Conservation (phyloP, 2,888 invertebrate species). For the Escarpia spicata region DNA sequence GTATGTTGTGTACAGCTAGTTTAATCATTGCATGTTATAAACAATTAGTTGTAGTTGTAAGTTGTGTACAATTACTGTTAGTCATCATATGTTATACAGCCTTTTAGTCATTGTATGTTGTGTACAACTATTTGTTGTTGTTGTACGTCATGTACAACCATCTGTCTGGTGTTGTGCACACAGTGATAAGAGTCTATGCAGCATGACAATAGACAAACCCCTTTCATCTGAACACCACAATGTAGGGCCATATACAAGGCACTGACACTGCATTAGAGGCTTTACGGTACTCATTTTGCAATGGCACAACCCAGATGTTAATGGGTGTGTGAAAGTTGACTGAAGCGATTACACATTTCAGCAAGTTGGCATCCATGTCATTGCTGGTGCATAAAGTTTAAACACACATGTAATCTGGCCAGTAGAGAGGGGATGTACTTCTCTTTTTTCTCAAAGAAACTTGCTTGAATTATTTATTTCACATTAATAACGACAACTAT, state of each 20-base stretch:
- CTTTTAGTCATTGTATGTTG: too few species aligned
- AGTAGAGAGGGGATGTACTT: too few species aligned
- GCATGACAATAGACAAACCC: background rate
- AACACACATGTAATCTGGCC: background rate
- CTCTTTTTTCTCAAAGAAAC: too few species aligned
- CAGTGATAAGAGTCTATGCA: background rate
- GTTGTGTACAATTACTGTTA: too few species aligned
- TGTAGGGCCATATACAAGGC: background rate
- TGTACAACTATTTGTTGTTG: too few species aligned
- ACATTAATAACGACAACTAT: too few species aligned
- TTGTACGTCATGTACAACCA: background rate
- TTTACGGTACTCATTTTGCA: background rate
- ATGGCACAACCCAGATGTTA: background rate
- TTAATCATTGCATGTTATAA: too few species aligned
- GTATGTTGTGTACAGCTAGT: too few species aligned
- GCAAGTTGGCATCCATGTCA: background rate
- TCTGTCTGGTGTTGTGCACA: background rate
- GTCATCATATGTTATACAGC: too few species aligned
- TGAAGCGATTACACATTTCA: background rate
- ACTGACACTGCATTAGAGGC: background rate
- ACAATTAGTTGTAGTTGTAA: too few species aligned
- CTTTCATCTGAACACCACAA: background rate
- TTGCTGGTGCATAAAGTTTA: background rate
- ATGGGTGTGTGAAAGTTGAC: background rate
- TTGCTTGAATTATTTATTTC: too few species aligned